Percentiles rank a stretch among this genome's conserved stretches.
Evolutionary conservation across 35 echinoderm and acorn worm genomes (phyloP).

Genomic region (Apostichopus californicus): DNA sequence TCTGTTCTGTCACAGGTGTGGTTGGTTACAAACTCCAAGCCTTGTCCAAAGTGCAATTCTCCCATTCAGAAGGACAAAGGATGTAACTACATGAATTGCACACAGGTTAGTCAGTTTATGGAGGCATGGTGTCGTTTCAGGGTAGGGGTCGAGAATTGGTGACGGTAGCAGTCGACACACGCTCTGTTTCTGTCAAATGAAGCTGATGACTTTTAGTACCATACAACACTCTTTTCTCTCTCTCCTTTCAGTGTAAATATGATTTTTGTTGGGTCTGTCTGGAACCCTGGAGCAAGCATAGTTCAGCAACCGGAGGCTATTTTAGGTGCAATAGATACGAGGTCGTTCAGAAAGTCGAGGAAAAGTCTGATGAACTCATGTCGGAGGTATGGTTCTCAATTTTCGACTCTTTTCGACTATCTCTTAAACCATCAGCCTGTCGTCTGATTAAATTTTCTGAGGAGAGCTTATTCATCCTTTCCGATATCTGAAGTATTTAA

Average conservation of each 20-base stretch:
- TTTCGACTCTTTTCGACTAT: neutral
- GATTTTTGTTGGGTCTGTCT: conserved; percentile 99
- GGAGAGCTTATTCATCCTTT: too few relatives aligned
- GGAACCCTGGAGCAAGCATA: conserved; percentile 97
- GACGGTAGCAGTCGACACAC: neutral
- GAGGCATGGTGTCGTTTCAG: too few relatives aligned
- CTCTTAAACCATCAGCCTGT: too few relatives aligned
- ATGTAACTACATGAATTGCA: conserved; percentile 99
- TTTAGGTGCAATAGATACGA: conserved; percentile 98
- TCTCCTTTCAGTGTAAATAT: conserved; percentile 84
- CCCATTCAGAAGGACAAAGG: conserved; percentile 99
- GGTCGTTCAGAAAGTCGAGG: conserved; percentile 90
- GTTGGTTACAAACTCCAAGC: conserved; percentile 96
- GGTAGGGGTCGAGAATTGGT: neutral
- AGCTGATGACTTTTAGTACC: too few relatives aligned
- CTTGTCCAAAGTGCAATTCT: conserved; percentile 95
- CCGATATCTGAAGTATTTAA: too few relatives aligned
- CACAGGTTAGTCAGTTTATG: conserved; percentile 66
- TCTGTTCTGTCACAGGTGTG: conserved; percentile 36
- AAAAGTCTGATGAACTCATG: conserved; percentile 71
- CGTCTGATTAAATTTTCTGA: too few relatives aligned
- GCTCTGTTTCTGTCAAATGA: too few relatives aligned
- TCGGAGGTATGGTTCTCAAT: conserved; percentile 64
- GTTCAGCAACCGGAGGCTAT: conserved; percentile 95
- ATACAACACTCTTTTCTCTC: too few relatives aligned